Evolutionary conservation across 2,888 invertebrate genomes (phyloP), one percentile per base, ranked within the genome.

Genomic region (Agrotis segetum): DNA sequence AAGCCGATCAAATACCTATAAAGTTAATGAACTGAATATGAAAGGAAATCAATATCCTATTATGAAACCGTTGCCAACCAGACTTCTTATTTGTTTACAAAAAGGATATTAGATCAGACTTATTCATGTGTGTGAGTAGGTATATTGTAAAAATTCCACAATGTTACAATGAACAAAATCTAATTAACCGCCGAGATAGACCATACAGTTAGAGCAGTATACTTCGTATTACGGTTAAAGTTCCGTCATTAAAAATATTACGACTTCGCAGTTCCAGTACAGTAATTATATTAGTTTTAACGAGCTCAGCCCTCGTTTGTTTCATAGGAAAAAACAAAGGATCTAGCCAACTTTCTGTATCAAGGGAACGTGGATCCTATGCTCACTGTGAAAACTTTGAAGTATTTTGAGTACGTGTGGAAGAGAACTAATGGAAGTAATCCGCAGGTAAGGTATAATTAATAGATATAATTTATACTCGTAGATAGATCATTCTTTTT

Each of bases 361-460:
- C 94, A 95, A 83, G 89, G 93, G 86, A 95, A 95, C 71, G 95
- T 96, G 58, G 94, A 96, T 79, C 93, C 93, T 0, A 84, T 87
- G 56, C 88, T 96, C 17, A 94, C 93, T 14, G 87, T 87, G 63
- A 95, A 94, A 90, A 93, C 96, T 44, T 81, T 95, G 84, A 94
- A 93, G 83, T 96, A 96, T 88, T 96, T 96, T 70, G 96, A 96
- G 85, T 96, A 96, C 83, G 93, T 95, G 55, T 96, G 96, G 96
- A 96, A 95, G 79, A 92, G 96, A 82, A 96, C 96, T 2, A 94
- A 94, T 67, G 96, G 96, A 13, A 95, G 95, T 80, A 93, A 96
- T 74, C 94, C 96, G 17, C 96, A 96, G 89, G 95, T 94, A 77
- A 80, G 89, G 89, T 73, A 68, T 81, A 71, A 72, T 44, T 44